A percentile compares a stretch with the other conserved stretches of the same genome.
phyloP scores from a whole-genome alignment of 1,140 invertebrate species.

The Ladona fulva region DNA sequence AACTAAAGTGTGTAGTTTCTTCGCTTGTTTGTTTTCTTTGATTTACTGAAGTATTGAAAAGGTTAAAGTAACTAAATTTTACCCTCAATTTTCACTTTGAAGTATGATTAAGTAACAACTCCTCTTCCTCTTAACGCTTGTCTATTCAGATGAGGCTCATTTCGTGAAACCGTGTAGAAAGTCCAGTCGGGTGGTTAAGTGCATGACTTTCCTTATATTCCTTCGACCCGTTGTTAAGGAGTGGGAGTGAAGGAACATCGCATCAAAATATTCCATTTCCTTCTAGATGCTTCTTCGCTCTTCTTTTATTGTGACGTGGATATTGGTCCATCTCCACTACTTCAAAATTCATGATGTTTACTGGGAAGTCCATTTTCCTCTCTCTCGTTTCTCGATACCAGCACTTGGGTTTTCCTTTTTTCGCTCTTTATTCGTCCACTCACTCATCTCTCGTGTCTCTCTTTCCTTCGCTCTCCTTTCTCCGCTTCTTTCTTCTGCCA shows the following conservation, averaged over 20 bases:
- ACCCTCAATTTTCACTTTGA: no score
- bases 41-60: no score
- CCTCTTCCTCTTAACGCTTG: no score
- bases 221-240: background rate
- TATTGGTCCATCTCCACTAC: background rate
- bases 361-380: conserved; percentile 3
- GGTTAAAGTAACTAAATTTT: no score
- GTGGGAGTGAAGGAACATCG: background rate
- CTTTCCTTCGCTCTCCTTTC: background rate
- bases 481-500: background rate
- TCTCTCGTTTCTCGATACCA: background rate
- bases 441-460: background rate
- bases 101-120: no score
- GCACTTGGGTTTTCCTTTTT: no score
- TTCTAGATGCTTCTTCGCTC: background rate
- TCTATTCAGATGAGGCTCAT: no score
- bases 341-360: conserved; percentile 10
- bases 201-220: no score
- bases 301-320: background rate
- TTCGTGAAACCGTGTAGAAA: no score
- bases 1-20: no score
- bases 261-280: conserved; percentile 7
- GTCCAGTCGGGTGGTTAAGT: no score
- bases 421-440: background rate
- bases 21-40: no score